Percentiles rank a stretch among this genome's conserved stretches.
phyloP scores from a whole-genome alignment of 1,140 invertebrate genomes.

The Bathynomus jamesi region DNA sequence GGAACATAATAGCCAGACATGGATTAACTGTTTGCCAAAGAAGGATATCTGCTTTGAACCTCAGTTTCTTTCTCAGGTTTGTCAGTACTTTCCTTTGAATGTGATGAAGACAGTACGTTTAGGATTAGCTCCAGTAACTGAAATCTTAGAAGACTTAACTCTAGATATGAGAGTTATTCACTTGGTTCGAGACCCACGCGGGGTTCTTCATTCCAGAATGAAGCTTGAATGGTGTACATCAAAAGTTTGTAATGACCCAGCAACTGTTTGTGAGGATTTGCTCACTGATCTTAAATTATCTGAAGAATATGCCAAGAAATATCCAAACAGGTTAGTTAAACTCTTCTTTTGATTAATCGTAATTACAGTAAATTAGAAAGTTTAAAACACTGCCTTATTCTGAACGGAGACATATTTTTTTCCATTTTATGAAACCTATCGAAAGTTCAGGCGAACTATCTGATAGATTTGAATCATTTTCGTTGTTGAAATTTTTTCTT shows the following conservation, averaged over 20 bases:
- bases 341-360: too few relatives aligned
- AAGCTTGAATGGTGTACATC: slow-evolving; percentile 30
- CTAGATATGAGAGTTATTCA: slow-evolving; percentile 29
- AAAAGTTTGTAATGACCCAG: slow-evolving; percentile 22
- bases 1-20: slow-evolving; percentile 23
- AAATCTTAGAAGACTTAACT: slow-evolving; percentile 23
- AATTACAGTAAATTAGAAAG: too few relatives aligned
- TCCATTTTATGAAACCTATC: too few relatives aligned
- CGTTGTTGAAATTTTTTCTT: too few relatives aligned
- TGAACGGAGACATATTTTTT: too few relatives aligned
- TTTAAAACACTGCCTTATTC: too few relatives aligned
- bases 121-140: slow-evolving; percentile 17
- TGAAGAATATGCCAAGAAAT: slow-evolving; percentile 14
- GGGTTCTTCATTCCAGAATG: slow-evolving; percentile 28
- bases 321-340: too few relatives aligned
- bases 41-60: slow-evolving; percentile 28
- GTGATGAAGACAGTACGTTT: slow-evolving; percentile 31
- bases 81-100: slow-evolving; percentile 25
- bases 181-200: slow-evolving; percentile 32
- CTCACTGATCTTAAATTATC: slow-evolving; percentile 24
- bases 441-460: too few relatives aligned
- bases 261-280: slow-evolving; percentile 23
- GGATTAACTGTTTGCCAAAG: slow-evolving; percentile 25
- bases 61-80: slow-evolving; percentile 17
- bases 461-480: too few relatives aligned